Base-by-base conservation (phyloP, 2,888 invertebrate genomes). In the Yponomeuta malinellus region DNA sequence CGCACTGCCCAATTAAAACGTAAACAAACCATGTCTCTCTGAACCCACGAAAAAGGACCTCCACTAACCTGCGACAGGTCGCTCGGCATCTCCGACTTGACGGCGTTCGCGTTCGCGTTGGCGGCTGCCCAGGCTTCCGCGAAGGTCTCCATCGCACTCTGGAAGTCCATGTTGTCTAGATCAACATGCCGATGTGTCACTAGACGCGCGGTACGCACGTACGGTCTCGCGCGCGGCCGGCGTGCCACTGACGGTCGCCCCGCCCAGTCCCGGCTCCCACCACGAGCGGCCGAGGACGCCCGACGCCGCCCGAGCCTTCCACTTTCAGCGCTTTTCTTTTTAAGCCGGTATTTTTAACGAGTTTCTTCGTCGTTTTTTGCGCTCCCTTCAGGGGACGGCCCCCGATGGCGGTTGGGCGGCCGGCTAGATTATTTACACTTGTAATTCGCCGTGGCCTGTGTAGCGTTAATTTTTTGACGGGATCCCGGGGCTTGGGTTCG, bases 61-160 rank as follows among this genome's bases (percentile, higher is more conserved):
- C 29, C n/a, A 86, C 92, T 93, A 84, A 95, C 96, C 95, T 96
- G 96, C 74, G 94, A 93, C 77, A 95, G 92, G 81, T 95, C 93
- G 75, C 90, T 90, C 31, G 92, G 88, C 59, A 88, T 92, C 76
- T 93, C 93, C 75, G 93, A 92, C 88, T 96, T 96, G 81, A 96
- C 95, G 33, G 89, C 89, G 74, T 91, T 91, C 87, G 97, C 52
- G 52, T 52, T 52, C 52, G 52, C 98, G 74, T 91, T 91, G 88
- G 97, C 98, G 77, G 98, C 98, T 80, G 98, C 97, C 98, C 98
- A 98, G 79, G 98, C 98, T 94, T 98, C 98, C 77, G 98, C 98
- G 90, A 98, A 98, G 79, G 98, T 98, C 94, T 98, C 98, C 98
- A 98, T 98, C 81, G 98, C 98, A 95, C 98, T 98, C 94, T 98